These are phyloP conservation scores for Phylloscopus whistleri DNA, from an alignment of 2,113 vertebrate genomes.

Conservation along the genomic window DNA sequence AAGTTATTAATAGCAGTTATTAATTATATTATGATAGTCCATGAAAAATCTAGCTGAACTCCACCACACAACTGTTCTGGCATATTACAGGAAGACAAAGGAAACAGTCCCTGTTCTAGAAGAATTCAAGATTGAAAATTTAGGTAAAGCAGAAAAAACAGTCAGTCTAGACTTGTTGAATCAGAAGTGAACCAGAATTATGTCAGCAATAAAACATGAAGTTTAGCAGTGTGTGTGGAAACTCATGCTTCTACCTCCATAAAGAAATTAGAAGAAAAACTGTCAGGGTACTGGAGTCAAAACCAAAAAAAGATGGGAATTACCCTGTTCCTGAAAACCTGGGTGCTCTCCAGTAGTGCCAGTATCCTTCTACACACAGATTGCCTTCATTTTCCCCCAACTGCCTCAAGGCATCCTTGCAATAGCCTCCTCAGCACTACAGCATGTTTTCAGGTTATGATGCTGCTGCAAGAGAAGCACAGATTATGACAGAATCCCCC, in stretches of 20 bases:
- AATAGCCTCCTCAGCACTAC: background rate
- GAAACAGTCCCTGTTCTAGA: background rate
- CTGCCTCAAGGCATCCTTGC: background rate
- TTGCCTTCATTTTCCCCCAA: background rate
- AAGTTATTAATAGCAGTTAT: background rate
- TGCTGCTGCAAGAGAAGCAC: background rate
- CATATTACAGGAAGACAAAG: background rate
- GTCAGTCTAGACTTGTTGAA: background rate
- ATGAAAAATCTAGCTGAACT: background rate
- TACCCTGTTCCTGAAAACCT: background rate
- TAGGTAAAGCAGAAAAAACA: background rate
- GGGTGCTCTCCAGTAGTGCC: background rate
- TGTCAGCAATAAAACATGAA: background rate
- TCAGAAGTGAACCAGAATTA: background rate
- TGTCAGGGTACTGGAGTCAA: background rate
- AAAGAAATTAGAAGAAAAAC: background rate
- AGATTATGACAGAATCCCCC: background rate
- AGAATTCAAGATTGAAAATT: background rate
- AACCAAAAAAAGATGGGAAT: background rate
- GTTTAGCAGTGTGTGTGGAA: background rate
- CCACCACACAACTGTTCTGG: background rate
- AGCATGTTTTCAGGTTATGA: background rate
- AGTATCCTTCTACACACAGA: background rate
- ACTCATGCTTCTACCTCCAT: background rate
- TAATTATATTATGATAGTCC: background rate